Base-by-base conservation (phyloP, 2,113 vertebrate genomes). In the Dipodomys ordii region DNA sequence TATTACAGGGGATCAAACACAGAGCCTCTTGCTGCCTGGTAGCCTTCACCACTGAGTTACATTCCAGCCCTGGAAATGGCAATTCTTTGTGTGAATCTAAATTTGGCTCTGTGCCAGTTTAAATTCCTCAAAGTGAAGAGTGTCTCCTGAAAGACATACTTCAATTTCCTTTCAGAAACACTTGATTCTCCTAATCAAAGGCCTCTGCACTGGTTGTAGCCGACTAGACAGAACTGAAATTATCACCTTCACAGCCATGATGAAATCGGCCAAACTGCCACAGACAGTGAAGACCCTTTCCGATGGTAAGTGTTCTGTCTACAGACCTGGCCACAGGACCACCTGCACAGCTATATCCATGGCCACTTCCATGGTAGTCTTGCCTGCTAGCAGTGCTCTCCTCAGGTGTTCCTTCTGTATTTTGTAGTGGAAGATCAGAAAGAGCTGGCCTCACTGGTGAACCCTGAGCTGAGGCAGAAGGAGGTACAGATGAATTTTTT, bases 401-500 rank as follows among this genome's bases (percentile, higher is more conserved):
- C 44, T 94, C 23, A 77, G 3, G 20, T 3, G 74, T 83, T 5
- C 53, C 8, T 73, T 18, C 22, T 49, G 0, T 90, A 12, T 32
- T 82, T 94, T 81, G 7, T 92, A 99, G 99, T 99, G 97, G 99
- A 99, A 97, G 99, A 99, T 96, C 99, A 99, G 98, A 99, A 99
- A 96, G 99, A 99, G 90, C 83, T 99, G 92, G 98, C 99, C 80
- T 99, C 99, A 44, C 98, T 99, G 0, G 98, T 99, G 95, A 99
- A 99, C 96, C 99, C 99, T 0, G 99, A 99, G 87, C 98, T 99
- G 93, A 98, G 99, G 84, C 99, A 99, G 93, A 99, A 99, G 95
- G 99, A 99, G 98, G 99, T 99, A 13, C 99, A 99, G 96, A 99
- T 99, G 99, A 99, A 99, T 97, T 99, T 99, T 97, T 98, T 99